phyloP scores from a whole-genome alignment of 2,888 invertebrate species.

The Tenodera sinensis region DNA sequence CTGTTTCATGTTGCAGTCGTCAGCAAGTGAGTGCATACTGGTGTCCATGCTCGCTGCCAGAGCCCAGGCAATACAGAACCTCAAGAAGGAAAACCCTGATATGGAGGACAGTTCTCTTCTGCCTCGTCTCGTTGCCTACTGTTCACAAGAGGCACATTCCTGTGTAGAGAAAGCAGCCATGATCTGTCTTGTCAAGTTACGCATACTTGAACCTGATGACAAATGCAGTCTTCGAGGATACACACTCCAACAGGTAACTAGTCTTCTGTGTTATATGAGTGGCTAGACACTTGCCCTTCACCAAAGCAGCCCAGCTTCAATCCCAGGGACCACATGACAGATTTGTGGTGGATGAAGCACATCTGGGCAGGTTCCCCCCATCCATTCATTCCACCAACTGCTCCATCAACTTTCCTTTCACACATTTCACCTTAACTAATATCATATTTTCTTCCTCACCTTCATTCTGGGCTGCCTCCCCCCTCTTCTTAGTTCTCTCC shows the following conservation, averaged over 20 bases:
- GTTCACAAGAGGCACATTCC: slow-evolving; percentile 69
- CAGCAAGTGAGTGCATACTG: slow-evolving; percentile 78
- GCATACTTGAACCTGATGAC: slow-evolving; percentile 69
- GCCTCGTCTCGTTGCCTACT: slow-evolving; percentile 73
- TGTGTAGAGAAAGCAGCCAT: slow-evolving; percentile 76
- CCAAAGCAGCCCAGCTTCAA: no score
- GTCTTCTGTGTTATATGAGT: neutral
- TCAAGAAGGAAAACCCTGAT: slow-evolving; percentile 54
- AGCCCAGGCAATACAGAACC: slow-evolving; percentile 61
- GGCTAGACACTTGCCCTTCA: no score
- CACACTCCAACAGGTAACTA: slow-evolving; percentile 51
- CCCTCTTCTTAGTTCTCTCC: no score
- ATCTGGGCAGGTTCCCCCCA: no score
- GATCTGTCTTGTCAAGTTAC: slow-evolving; percentile 68
- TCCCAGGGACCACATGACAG: no score
- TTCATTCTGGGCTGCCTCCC: no score
- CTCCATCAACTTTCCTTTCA: no score
- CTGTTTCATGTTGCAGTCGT: slow-evolving; percentile 48
- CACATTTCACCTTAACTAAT: no score
- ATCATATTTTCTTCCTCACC: no score
- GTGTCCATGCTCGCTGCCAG: slow-evolving; percentile 75
- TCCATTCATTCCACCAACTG: no score
- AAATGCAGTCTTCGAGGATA: slow-evolving; percentile 62
- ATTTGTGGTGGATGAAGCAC: no score
- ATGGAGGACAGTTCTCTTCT: slow-evolving; percentile 65